A percentile compares a stretch with the other conserved stretches of the same genome.
Conservation (phyloP, 2,797 vertebrate genomes). For the Sebastes vulpes region DNA sequence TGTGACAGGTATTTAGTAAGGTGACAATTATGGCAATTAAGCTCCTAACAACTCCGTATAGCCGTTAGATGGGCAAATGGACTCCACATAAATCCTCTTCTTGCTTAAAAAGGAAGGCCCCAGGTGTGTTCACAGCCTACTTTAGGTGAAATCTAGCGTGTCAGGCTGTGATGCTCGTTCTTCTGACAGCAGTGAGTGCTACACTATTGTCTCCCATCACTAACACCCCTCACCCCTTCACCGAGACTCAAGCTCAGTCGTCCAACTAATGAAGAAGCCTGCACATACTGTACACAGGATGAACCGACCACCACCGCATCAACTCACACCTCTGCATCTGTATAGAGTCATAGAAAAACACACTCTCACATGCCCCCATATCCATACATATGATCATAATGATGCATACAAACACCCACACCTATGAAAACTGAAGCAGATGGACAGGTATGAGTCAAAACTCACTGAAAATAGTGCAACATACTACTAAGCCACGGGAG, state of each 20-base stretch:
- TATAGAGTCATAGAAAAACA: background rate
- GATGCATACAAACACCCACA: background rate
- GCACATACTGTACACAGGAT: background rate
- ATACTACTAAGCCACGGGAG: background rate
- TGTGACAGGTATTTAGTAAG: background rate
- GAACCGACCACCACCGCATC: background rate
- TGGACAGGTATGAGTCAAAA: background rate
- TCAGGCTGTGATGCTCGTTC: slow-evolving; percentile 9
- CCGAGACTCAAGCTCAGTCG: background rate
- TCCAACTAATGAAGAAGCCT: slow-evolving; percentile 21
- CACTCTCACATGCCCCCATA: background rate
- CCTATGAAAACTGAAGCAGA: background rate
- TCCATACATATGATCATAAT: background rate
- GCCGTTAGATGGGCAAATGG: background rate
- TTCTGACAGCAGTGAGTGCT: slow-evolving; percentile 30
- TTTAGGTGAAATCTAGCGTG: background rate
- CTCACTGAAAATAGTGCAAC: background rate
- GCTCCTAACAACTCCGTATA: background rate
- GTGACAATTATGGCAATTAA: background rate
- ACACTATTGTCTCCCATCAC: slow-evolving; percentile 10
- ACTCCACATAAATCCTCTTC: background rate
- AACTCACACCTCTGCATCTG: background rate
- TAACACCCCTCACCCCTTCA: background rate
- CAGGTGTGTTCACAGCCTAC: background rate
- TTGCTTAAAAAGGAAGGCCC: background rate